These are phyloP conservation scores for Synanthedon myopaeformis DNA, from an alignment of 2,888 invertebrate genomes.

Conservation along the genomic window DNA sequence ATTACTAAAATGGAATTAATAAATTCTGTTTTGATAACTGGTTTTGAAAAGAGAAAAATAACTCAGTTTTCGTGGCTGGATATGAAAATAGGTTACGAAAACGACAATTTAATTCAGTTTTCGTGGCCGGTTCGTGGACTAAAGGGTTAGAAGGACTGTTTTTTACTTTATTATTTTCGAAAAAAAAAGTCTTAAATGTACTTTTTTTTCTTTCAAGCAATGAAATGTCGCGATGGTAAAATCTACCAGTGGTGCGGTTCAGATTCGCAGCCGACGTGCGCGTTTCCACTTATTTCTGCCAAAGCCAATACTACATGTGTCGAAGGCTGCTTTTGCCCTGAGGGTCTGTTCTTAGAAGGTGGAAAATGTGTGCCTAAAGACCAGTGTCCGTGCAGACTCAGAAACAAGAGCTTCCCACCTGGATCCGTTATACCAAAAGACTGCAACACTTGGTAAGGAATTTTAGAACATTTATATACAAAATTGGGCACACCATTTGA, in stretches of 20 bases:
- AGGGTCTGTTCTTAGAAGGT: slow-evolving; percentile 79
- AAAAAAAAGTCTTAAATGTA: neutral
- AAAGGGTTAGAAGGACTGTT: too few species aligned
- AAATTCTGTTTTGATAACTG: too few species aligned
- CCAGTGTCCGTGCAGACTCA: slow-evolving; percentile 83
- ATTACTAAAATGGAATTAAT: too few species aligned
- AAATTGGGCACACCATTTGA: too few species aligned
- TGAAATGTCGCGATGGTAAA: slow-evolving; percentile 80
- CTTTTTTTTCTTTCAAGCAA: slow-evolving; percentile 73
- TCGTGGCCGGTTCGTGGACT: too few species aligned
- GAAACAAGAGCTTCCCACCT: slow-evolving; percentile 78
- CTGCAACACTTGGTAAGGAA: slow-evolving; percentile 84
- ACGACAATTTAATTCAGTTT: too few species aligned
- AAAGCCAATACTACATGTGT: slow-evolving; percentile 71
- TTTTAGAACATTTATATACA: too few species aligned
- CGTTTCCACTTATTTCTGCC: slow-evolving; percentile 45
- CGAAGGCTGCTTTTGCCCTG: slow-evolving; percentile 91
- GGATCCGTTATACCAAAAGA: slow-evolving; percentile 80
- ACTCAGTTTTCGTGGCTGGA: too few species aligned
- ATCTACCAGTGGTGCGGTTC: slow-evolving; percentile 85
- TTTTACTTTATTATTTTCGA: neutral
- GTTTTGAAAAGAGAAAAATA: too few species aligned
- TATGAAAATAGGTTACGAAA: too few species aligned
- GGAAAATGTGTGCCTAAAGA: slow-evolving; percentile 78
- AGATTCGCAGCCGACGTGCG: slow-evolving; percentile 78